Base-by-base conservation (phyloP, 2,888 invertebrate species). In the Nemoura dubitans region DNA sequence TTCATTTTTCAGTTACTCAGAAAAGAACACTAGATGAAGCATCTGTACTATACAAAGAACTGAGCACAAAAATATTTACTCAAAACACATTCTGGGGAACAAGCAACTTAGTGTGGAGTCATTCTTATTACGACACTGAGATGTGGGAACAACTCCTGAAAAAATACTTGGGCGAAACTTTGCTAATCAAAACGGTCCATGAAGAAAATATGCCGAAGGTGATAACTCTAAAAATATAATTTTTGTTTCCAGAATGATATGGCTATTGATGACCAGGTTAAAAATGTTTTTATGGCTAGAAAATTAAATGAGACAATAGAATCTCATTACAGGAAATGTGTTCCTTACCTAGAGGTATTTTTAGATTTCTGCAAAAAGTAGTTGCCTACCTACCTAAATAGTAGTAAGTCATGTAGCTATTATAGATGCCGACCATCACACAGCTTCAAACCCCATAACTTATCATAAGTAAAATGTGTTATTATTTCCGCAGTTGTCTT, bases 71-170 rank as follows among this genome's bases (percentile, higher is more conserved):
- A 91, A 93, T 96, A 89, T 96, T 96, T 90, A 94, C 93, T 7
- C 95, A 95, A 89, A 94, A 93, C 87, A 91, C 94, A 14, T 90
- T 95, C 84, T 91, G 93, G 91, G 97, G 97, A 21, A 95, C 96
- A 0, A 95, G 96, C 59, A 94, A 95, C 87, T 93, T 97, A 85
- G 94, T 97, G n/a, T 96, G 95, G 95, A 95, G 94, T 87, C 97
- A 98, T 90, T 95, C 97, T 0, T 98, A 97, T 92, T 98, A 98
- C 91, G 96, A 98, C 90, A 97, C 97, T 0, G 93, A 93, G 0
- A 92, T 95, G 21, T 98, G 97, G 97, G 97, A 97, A 91, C 92
- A 94, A 87, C 92, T 97, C 90, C 91, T 98, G 82, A 94, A 94
- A 90, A 93, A 94, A 87, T 93, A 95, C 89, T 92, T 96, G 42